Conservation (phyloP, 2,797 vertebrate species). For the Microhierax caerulescens region DNA sequence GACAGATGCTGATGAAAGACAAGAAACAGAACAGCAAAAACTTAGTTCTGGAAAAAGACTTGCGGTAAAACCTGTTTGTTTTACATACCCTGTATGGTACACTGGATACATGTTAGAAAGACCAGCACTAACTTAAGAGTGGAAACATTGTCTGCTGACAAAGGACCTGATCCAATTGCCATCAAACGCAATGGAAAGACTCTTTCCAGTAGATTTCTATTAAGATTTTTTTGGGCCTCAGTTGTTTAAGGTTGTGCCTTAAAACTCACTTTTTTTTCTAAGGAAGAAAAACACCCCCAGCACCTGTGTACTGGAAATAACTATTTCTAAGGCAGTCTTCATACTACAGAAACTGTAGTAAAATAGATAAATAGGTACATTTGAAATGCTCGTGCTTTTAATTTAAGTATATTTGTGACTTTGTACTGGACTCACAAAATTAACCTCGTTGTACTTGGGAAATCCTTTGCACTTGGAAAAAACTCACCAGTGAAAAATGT, state of each 20-base stretch:
- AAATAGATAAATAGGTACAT: background rate
- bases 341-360: background rate
- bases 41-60: constrained; percentile 88
- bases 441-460: background rate
- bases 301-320: background rate
- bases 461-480: background rate
- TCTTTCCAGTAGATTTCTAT: background rate
- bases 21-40: constrained; percentile 85
- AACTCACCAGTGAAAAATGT: background rate
- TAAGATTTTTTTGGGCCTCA: background rate
- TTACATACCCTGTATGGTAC: background rate
- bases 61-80: constrained; percentile 75
- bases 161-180: background rate
- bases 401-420: background rate
- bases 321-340: background rate
- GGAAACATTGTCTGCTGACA: background rate
- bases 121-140: background rate
- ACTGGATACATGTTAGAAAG: background rate
- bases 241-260: background rate
- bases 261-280: background rate
- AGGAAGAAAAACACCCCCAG: background rate
- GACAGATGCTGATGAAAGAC: constrained; percentile 89
- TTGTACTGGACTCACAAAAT: background rate
- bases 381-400: background rate
- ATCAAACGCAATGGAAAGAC: background rate